These are phyloP conservation scores for Pipra filicauda DNA, from an alignment of 2,113 vertebrate species.

Conservation along the genomic window DNA sequence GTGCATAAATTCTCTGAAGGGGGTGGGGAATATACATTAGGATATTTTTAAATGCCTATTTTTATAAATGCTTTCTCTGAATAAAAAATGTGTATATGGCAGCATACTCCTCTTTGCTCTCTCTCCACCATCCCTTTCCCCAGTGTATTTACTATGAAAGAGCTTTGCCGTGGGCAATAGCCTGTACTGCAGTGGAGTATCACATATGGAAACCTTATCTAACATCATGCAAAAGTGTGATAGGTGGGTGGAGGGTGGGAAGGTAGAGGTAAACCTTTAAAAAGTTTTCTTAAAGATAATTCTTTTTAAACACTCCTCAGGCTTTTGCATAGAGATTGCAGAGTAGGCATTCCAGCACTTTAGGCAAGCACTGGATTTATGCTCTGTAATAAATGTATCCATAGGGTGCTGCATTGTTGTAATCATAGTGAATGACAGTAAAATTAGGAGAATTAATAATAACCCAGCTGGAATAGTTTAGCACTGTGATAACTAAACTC, in stretches of 20 bases:
- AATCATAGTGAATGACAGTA: constrained; percentile 20
- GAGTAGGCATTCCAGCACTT: background rate
- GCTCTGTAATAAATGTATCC: constrained; percentile 20
- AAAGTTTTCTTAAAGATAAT: background rate
- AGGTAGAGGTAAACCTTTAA: background rate
- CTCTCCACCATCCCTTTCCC: background rate
- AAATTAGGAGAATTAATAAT: constrained; percentile 53
- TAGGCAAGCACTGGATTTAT: background rate
- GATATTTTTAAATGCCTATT: constrained; percentile 14
- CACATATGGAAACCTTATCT: background rate
- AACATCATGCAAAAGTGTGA: background rate
- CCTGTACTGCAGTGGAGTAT: constrained; percentile 13
- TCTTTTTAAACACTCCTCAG: background rate
- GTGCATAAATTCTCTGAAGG: background rate
- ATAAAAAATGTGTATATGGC: background rate
- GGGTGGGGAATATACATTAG: background rate
- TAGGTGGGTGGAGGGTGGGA: background rate
- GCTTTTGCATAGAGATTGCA: constrained; percentile 1
- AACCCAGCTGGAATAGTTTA: constrained; percentile 52
- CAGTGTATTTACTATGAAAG: constrained; percentile 33
- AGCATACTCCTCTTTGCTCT: background rate
- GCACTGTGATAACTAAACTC: constrained; percentile 32
- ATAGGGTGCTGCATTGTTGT: constrained; percentile 16
- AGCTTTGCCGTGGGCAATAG: constrained; percentile 10
- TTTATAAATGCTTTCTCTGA: background rate